phyloP scores from a whole-genome alignment of 2,797 vertebrate species.

The Lagorchestes hirsutus region DNA sequence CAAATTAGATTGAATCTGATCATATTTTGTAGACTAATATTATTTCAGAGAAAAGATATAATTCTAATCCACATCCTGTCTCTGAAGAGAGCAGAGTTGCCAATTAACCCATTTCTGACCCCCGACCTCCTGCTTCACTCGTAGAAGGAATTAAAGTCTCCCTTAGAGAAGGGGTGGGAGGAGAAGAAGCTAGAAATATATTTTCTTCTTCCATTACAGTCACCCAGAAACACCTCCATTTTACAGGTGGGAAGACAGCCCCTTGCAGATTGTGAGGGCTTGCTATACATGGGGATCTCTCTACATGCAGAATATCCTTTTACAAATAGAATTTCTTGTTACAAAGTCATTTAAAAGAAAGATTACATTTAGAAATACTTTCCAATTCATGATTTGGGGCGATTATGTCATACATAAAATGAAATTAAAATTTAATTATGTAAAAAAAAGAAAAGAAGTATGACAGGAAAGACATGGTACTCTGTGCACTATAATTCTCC shows the following conservation, averaged over 20 bases:
- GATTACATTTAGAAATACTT: slow-evolving; percentile 58
- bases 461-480: slow-evolving; percentile 59
- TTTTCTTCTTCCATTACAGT: not conserved
- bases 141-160: not conserved
- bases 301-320: not conserved
- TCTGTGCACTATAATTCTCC: slow-evolving; percentile 61
- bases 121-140: not conserved
- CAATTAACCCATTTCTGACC: not conserved
- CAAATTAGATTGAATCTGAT: not conserved
- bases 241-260: not conserved
- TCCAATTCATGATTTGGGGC: slow-evolving; percentile 63
- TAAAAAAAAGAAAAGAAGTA: slow-evolving; percentile 53
- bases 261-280: not conserved
- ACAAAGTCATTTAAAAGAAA: not conserved
- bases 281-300: not conserved
- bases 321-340: not conserved
- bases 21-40: not conserved
- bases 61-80: not conserved
- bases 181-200: no score
- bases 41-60: not conserved
- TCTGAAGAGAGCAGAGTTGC: not conserved
- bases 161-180: not conserved
- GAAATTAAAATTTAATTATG: slow-evolving; percentile 74
- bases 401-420: slow-evolving; percentile 70
- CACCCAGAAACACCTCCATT: not conserved